Percentiles rank a stretch among this genome's conserved stretches.
Evolutionary conservation across 2,888 invertebrate genomes (phyloP).

Genomic region (Ophonus ardosiacus): DNA sequence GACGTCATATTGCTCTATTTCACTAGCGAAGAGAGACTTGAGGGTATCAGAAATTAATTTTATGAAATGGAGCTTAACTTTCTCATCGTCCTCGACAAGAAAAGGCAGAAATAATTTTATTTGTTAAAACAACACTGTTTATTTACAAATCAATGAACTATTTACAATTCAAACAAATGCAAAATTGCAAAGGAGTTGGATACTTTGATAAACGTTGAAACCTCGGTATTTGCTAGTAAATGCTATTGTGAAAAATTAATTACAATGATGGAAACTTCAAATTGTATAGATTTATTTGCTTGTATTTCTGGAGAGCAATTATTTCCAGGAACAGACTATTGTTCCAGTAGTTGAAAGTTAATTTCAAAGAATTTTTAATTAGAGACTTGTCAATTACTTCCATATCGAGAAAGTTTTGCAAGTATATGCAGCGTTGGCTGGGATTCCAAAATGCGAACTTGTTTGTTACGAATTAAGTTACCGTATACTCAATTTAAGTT

Average conservation of each 20-base stretch:
- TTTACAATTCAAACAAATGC: not conserved
- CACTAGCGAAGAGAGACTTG: no score
- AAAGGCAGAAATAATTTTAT: no score
- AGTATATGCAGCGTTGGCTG: constrained; percentile 13
- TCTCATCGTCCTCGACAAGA: no score
- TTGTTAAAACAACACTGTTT: no score
- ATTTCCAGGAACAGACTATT: not conserved
- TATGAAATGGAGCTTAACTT: no score
- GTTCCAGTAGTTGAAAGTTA: constrained; percentile 8
- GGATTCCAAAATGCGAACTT: constrained; percentile 6
- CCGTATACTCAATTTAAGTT: constrained; percentile 39
- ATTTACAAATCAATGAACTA: no score
- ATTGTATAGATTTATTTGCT: constrained; percentile 4
- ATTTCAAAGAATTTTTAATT: constrained; percentile 38
- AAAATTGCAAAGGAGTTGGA: not conserved
- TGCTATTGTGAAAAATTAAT: not conserved
- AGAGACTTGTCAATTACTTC: constrained; percentile 30
- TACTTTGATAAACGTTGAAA: not conserved
- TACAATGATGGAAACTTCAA: not conserved
- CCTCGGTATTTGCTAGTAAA: not conserved
- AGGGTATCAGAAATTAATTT: no score
- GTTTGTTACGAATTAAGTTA: constrained; percentile 30
- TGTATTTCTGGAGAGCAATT: not conserved
- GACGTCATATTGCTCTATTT: no score
- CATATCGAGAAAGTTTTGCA: constrained; percentile 35